Base-by-base conservation (phyloP, 2,797 vertebrate genomes). In the Eurystomus glaucurus region DNA sequence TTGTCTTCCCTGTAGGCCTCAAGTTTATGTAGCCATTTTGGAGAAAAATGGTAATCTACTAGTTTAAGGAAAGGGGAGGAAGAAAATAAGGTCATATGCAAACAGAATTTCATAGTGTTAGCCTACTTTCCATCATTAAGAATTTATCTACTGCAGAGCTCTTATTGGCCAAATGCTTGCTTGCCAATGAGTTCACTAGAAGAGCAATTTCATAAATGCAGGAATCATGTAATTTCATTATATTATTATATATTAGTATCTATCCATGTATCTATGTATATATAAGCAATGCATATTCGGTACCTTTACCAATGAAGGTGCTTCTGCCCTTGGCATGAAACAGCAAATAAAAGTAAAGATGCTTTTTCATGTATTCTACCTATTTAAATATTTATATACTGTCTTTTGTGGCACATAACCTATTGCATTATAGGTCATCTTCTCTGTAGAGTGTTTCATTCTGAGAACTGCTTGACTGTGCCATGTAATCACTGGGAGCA, bases 331-430 rank as follows among this genome's bases (percentile, higher is more conserved):
- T 94, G 95, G 80, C 71, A 92, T 93, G 95, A 96, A 88, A 93
- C 76, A 95, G 69, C 95, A 94, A 95, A 95, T 92, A 86, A 92
- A 98, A 96, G 82, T 55, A 94, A 96, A 94, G 95, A 95, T 93
- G 88, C 45, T 95, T 97, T 97, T 97, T 91, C 94, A 88, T 93
- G 62, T 87, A 96, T 90, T 97, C 92, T 72, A 9, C 55, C 43
- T 70, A 96, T 97, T 98, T 31, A 98, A 98, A 97, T 98, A 98
- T 98, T 97, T 97, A 98, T 96, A 83, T 76, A 52, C 81, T 94
- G 90, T 94, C 94, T 97, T 97, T 94, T 96, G 94, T 92, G 96
- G 85, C 66, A 92, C 80, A 89, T 94, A 96, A 93, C 83, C 91
- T 97, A 92, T 83, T 96, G 80, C 87, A 88, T 97, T 95, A 79